Base-by-base conservation (phyloP, 2,888 invertebrate species). In the Hemaris fuciformis region DNA sequence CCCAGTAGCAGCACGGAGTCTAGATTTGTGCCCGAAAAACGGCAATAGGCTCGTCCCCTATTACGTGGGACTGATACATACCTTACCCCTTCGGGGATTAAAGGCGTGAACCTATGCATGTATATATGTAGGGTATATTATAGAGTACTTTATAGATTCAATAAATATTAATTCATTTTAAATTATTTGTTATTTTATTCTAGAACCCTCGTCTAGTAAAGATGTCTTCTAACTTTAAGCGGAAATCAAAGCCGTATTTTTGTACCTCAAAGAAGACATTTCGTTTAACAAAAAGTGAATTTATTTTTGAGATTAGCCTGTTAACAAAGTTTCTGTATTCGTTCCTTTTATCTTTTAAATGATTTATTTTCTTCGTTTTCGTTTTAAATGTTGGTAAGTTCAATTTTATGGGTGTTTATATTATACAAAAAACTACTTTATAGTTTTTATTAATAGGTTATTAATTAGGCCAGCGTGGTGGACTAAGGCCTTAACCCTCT, bases 241-340 rank as follows among this genome's bases (percentile, higher is more conserved):
- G 53, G 27, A 53, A 53, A 53, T 53, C 53, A 31, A 53, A 53
- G 53, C 10, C 31, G 18, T 31, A 18, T 31, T 7, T 10, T 18
- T 15, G 25, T 27, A 27, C 18, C 27, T 53, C 31, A 58, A 48
- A 7, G 43, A 59, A 45, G 34, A 23, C 48, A 41, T 48, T 60
- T 53, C 60, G 46, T 60, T 53, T 53, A 53, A 31, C 27, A 57
- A 64, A n/a, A 59, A 22, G 20, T 53, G 59, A 42, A 60, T 59
- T 59, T 65, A 61, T 61, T 57, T 63, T 60, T 61, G 43, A 43
- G 63, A 60, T 65, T 65, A 63, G 61, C 45, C 60, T 62, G 46
- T 61, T 63, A 60, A 60, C 46, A 58, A 65, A 63, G 58, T 61
- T 63, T 48, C 45, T 13, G 23, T 61, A 38, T 65, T 57, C 38